Base-by-base conservation (phyloP, 2,888 invertebrate genomes). In the Syrista parreyssii region DNA sequence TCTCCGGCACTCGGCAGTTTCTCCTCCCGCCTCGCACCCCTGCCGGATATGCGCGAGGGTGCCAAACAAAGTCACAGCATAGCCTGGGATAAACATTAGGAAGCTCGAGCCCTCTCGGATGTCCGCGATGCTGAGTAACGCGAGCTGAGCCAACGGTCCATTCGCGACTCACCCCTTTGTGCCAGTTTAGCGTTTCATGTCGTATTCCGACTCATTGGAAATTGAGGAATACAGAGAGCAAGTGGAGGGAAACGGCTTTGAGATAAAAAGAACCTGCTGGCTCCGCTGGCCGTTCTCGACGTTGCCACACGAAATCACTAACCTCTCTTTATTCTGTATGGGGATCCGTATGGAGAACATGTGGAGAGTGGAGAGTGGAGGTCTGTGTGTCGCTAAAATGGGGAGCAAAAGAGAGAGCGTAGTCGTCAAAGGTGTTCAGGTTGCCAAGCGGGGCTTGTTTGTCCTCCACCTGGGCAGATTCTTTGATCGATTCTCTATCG, bases 171-270 rank as follows among this genome's bases (percentile, higher is more conserved):
- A 23, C 87, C 87, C 87, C 91, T 91, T 91, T 90, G 91, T 89
- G 88, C 84, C 87, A 86, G 88, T 90, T 90, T 88, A 89, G 88
- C 89, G 89, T 89, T 91, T 91, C 89, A 89, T 89, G 90, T 89
- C 89, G 88, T 90, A 91, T 91, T 91, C 90, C 91, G 87, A 91
- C 89, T 91, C 91, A 91, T 91, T 91, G 91, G 89, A 91, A 91
- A 91, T 90, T 91, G 90, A 90, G 89, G 89, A 89, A 88, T 88
- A 86, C 81, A 86, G 85, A 86, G 84, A 84, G 81, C 79, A 79
- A 86, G 84, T 82, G 83, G 89, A 88, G 89, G 88, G 86, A 89
- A 86, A 88, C 86, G 85, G 89, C 88, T 89, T 89, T 89, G 88
- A 86, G 89, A 89, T 89, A 88, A 89, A 89, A 90, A 81, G 80